These are phyloP conservation scores for Drosophila orosa DNA, from an alignment of 1,140 invertebrate species.

Conservation along the genomic window DNA sequence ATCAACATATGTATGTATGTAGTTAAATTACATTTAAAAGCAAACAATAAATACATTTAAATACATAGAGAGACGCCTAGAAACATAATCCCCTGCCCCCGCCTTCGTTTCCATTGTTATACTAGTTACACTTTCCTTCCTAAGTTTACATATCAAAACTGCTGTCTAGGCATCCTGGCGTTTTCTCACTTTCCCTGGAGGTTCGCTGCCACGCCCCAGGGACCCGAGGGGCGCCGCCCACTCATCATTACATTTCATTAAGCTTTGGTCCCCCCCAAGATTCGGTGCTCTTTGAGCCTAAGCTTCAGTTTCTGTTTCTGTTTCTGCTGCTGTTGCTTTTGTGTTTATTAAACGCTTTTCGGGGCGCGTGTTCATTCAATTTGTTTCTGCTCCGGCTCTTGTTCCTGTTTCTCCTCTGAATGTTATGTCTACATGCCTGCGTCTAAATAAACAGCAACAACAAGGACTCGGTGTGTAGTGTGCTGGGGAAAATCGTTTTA, in stretches of 20 bases:
- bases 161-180: constrained; percentile 47
- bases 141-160: constrained; percentile 62
- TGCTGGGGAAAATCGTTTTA: constrained; percentile 74
- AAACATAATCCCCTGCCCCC: neutral
- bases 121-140: constrained; percentile 42
- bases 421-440: constrained; percentile 78
- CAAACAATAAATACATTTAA: constrained; percentile 11
- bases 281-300: constrained; percentile 22
- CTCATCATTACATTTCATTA: constrained; percentile 81
- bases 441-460: constrained; percentile 69
- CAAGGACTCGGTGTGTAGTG: constrained; percentile 32
- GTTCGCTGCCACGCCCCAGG: constrained; percentile 10
- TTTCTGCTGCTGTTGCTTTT: constrained; percentile 51
- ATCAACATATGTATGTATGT: neutral
- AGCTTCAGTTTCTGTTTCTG: constrained; percentile 28
- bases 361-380: constrained; percentile 79
- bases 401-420: constrained; percentile 37
- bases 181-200: constrained; percentile 7
- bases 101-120: constrained; percentile 35
- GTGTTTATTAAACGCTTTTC: constrained; percentile 80
- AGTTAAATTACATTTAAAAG: constrained; percentile 12
- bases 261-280: constrained; percentile 38
- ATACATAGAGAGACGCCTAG: neutral
- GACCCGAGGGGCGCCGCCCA: constrained; percentile 15
- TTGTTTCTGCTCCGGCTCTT: constrained; percentile 59